These are phyloP conservation scores for Sympetrum striolatum DNA, from an alignment of 2,888 invertebrate species.

Conservation along the genomic window DNA sequence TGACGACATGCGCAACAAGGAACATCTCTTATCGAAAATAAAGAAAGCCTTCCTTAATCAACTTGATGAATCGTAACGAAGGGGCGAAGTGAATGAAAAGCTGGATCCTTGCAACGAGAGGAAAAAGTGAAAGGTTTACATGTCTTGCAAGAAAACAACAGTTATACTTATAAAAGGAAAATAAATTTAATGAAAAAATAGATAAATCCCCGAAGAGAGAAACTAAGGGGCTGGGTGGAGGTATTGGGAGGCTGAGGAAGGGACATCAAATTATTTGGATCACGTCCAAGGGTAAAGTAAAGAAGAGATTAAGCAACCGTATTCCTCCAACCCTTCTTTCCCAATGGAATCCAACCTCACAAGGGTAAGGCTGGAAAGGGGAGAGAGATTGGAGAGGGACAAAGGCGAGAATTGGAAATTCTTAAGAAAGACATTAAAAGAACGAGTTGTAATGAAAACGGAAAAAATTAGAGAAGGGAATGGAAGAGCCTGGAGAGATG, in stretches of 20 bases:
- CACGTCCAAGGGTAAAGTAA: conserved; percentile 21
- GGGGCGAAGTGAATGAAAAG: no score
- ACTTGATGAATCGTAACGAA: neutral
- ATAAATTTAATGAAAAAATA: conserved; percentile 25
- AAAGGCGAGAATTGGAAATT: neutral
- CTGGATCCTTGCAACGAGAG: neutral
- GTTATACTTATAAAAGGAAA: neutral
- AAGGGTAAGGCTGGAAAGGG: neutral
- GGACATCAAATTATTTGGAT: conserved; percentile 28
- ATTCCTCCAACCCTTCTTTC: neutral
- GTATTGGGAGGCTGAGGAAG: neutral
- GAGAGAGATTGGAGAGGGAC: neutral
- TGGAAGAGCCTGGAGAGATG: neutral
- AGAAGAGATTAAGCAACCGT: neutral
- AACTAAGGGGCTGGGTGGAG: neutral
- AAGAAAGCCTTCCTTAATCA: conserved; percentile 20
- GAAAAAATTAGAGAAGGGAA: neutral
- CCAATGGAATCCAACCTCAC: neutral
- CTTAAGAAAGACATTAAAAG: neutral
- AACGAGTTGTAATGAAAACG: neutral
- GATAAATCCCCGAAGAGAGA: neutral
- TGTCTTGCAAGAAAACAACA: neutral
- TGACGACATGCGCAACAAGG: neutral
- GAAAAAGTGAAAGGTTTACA: conserved; percentile 24
- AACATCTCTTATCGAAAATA: neutral